Conservation (phyloP, 2,888 invertebrate species). For the Oscheius onirici region DNA sequence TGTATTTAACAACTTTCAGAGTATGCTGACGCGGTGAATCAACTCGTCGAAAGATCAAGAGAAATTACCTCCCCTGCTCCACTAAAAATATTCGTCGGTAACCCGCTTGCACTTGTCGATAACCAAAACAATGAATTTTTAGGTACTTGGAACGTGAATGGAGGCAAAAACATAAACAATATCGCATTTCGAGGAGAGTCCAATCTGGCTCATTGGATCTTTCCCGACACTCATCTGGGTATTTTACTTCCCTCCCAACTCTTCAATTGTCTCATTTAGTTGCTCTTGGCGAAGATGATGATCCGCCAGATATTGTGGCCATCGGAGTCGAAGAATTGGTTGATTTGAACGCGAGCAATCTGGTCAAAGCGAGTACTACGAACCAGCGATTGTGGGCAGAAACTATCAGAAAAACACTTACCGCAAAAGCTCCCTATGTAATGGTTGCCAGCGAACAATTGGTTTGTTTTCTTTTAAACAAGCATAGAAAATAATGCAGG, state of each 20-base stretch:
- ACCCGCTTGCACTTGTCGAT: not conserved
- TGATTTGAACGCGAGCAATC: constrained; percentile 96
- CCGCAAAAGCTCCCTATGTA: constrained; percentile 56
- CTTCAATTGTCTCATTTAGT: constrained; percentile 32
- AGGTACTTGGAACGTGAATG: constrained; percentile 99
- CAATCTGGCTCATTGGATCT: constrained; percentile 74
- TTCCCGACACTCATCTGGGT: constrained; percentile 47
- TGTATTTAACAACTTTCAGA: constrained; percentile 59
- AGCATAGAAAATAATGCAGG: constrained; percentile 77
- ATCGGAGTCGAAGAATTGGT: constrained; percentile 99
- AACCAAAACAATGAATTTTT: constrained; percentile 77
- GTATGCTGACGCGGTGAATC: constrained; percentile 63
- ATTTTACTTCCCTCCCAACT: not conserved
- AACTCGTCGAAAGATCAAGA: constrained; percentile 58
- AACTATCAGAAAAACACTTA: constrained; percentile 82
- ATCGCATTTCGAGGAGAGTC: constrained; percentile 78
- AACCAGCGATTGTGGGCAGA: constrained; percentile 95
- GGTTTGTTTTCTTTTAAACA: constrained; percentile 36
- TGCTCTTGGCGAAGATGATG: constrained; percentile 41
- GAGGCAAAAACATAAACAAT: constrained; percentile 96
- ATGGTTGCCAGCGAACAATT: constrained; percentile 61
- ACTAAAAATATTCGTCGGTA: constrained; percentile 54
- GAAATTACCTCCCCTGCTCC: constrained; percentile 55
- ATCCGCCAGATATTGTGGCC: constrained; percentile 87
- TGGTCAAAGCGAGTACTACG: constrained; percentile 91